Base-by-base conservation (phyloP, 2,113 vertebrate species). In the Bufo bufo region DNA sequence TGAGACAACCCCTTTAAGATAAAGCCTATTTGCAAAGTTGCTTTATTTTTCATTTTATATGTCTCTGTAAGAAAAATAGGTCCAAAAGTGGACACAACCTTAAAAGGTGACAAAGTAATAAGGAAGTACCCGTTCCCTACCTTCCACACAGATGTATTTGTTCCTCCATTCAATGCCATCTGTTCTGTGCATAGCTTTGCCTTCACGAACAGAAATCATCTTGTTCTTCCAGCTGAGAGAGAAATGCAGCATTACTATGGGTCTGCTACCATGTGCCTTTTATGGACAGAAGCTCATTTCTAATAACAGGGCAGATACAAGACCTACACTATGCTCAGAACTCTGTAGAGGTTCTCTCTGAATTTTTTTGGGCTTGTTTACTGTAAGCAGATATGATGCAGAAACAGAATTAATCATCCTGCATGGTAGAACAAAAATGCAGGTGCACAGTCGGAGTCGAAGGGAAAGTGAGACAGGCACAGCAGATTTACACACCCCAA, bases 101-200 rank as follows among this genome's bases (percentile, higher is more conserved):
- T 33, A 33, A 33, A 33, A 33, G 33, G 33, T 33, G 33, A 33
- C 33, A 33, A 33, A 23, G 69, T 50, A 10, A 50, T n/a, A n/a
- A 4, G 65, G 65, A 23, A 19, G 17, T 43, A 79, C 6, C 19
- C 13, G 0, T 50, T n/a, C 47, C 84, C 91, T 96, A 99, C 98
- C 98, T 97, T 99, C 98, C 84, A 99, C 94, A 93, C 97, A 99
- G 91, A 99, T 97, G 92, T 93, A 99, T 91, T 98, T 99, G 94
- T 96, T 96, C 94, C 93, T 97, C 98, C 98, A 99, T 87, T 97
- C 96, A 89, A 33, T 89, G 86, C 91, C 94, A 87, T 94, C 94
- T 89, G 92, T 93, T 91, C 96, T 98, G 20, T 96, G 95, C 63
- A 99, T 61, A 90, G 95, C 93, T 94, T 90, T 96, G 91, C 95